Evolutionary conservation across 2,113 vertebrate species (phyloP).

Genomic region (Drymodes brunneopygia): DNA sequence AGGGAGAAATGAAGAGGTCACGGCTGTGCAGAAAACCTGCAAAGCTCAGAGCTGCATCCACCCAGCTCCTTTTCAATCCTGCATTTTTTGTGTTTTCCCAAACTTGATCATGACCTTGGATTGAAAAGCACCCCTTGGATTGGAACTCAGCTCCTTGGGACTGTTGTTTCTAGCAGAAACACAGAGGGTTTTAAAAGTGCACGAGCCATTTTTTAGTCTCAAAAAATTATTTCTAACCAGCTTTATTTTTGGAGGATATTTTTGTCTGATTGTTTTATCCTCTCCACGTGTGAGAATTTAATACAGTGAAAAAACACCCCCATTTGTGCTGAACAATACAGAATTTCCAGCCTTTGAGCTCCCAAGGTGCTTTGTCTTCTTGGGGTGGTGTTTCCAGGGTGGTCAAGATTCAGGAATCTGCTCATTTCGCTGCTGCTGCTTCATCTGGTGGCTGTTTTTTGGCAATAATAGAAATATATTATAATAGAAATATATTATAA

Average conservation of each 20-base stretch:
- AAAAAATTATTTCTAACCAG: not conserved
- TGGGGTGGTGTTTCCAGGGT: not conserved
- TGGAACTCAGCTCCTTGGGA: not conserved
- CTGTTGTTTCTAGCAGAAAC: not conserved
- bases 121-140: not conserved
- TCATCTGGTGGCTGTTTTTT: not conserved
- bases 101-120: fast-evolving
- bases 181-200: not conserved
- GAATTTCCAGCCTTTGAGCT: not conserved
- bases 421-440: not conserved
- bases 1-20: not conserved
- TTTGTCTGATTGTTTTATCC: not conserved
- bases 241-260: not conserved
- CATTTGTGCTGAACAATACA: not conserved
- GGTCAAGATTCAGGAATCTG: not conserved
- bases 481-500: no score
- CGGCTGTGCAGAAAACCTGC: not conserved
- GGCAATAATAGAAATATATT: not conserved
- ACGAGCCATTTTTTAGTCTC: not conserved
- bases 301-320: not conserved
- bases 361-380: not conserved
- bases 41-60: not conserved
- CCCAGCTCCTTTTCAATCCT: not conserved
- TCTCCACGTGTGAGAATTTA: not conserved
- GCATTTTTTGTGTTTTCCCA: not conserved